Percentiles rank a stretch among this genome's conserved stretches.
These are phyloP conservation scores for Drosophila ezoana DNA, from an alignment of 2,888 invertebrate species.

Conservation along the genomic window DNA sequence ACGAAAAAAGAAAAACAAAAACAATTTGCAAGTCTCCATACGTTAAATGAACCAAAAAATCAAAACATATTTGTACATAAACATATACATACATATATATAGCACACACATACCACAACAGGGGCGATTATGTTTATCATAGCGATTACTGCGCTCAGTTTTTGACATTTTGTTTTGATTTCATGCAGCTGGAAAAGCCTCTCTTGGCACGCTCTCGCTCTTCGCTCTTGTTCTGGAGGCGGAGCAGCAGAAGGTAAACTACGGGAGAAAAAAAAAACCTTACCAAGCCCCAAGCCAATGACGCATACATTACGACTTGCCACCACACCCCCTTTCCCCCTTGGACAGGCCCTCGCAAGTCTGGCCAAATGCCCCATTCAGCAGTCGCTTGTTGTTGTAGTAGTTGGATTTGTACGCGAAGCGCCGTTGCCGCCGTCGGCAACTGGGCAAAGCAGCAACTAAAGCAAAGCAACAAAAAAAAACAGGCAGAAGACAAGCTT, in stretches of 20 bases:
- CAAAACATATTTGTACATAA: constrained; percentile 8
- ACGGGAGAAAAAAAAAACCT: constrained; percentile 17
- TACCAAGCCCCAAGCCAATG: constrained; percentile 66
- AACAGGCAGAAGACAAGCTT: constrained; percentile 43
- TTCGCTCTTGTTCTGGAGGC: constrained; percentile 21
- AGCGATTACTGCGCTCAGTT: constrained; percentile 57
- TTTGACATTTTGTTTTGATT: constrained; percentile 70
- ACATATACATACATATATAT: constrained; percentile 21
- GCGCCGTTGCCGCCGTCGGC: constrained; percentile 76
- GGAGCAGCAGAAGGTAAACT: constrained; percentile 29
- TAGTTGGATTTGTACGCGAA: constrained; percentile 68
- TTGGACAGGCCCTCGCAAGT: constrained; percentile 23
- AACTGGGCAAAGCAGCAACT: constrained; percentile 44
- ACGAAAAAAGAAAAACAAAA: not conserved
- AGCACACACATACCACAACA: constrained; percentile 31
- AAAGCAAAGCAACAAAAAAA: constrained; percentile 35
- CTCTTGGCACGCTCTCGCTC: constrained; percentile 28
- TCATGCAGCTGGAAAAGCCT: constrained; percentile 57
- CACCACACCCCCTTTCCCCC: constrained; percentile 2
- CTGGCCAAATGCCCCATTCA: constrained; percentile 67
- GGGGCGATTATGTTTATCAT: constrained; percentile 67
- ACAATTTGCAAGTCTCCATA: constrained; percentile 28
- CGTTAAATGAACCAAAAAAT: constrained; percentile 21
- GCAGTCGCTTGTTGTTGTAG: constrained; percentile 44
- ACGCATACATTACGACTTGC: constrained; percentile 61